These are phyloP conservation scores for Tipula lateralis DNA, from an alignment of 2,888 invertebrate genomes.

Conservation along the genomic window DNA sequence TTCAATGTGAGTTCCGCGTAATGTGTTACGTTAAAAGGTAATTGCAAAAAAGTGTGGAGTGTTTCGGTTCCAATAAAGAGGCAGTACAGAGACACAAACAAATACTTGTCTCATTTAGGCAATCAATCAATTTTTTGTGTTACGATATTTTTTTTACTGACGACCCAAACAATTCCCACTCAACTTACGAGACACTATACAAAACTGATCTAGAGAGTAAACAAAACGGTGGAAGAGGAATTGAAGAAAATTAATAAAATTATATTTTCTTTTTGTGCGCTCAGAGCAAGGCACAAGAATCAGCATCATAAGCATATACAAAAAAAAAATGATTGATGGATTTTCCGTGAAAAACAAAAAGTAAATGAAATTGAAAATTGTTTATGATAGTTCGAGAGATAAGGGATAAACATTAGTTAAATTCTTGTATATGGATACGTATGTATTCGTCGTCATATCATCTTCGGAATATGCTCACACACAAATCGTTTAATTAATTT, in stretches of 20 bases:
- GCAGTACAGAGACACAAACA: too few species aligned
- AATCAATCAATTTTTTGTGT: background rate
- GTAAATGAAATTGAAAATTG: conserved; percentile 24
- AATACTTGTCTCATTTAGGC: background rate
- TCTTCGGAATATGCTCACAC: background rate
- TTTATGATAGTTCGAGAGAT: background rate
- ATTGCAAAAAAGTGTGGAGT: too few species aligned
- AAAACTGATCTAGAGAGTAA: background rate
- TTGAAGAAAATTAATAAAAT: background rate
- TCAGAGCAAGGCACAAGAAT: background rate
- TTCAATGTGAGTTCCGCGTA: too few species aligned
- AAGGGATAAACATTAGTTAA: background rate
- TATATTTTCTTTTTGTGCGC: background rate
- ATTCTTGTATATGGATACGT: background rate
- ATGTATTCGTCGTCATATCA: background rate
- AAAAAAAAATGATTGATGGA: background rate
- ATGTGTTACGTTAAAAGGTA: too few species aligned
- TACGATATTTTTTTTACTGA: background rate
- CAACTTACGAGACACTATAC: background rate
- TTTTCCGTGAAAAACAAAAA: background rate
- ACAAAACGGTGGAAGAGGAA: background rate
- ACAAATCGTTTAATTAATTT: background rate
- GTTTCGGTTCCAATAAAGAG: too few species aligned
- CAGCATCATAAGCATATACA: background rate
- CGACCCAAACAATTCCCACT: background rate